These are phyloP conservation scores for Odontothrips loti DNA, from an alignment of 2,888 invertebrate genomes.

Conservation along the genomic window DNA sequence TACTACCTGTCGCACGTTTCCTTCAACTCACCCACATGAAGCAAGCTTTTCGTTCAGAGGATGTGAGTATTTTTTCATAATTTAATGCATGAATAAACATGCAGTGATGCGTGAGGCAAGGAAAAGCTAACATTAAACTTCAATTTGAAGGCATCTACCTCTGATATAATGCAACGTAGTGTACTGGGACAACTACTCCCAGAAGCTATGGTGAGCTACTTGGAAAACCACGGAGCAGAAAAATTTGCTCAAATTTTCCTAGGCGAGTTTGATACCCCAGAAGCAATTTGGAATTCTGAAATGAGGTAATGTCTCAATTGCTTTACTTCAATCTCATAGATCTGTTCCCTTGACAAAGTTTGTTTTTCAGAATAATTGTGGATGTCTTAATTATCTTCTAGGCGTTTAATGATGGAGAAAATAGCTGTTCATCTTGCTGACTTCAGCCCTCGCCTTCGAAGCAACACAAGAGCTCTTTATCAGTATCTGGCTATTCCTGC, in stretches of 20 bases:
- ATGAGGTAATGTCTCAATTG: conserved; percentile 64
- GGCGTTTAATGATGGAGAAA: conserved; percentile 92
- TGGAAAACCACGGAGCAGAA: conserved; percentile 97
- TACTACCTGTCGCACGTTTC: conserved; percentile 91
- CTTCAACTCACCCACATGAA: conserved; percentile 91
- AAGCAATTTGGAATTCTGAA: conserved; percentile 97
- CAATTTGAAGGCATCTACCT: conserved; percentile 47
- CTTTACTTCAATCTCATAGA: conserved; percentile 15
- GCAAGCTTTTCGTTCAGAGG: conserved; percentile 90
- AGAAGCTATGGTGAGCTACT: conserved; percentile 98
- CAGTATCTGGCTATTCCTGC: conserved; percentile 93
- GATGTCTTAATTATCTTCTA: conserved; percentile 40
- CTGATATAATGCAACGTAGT: conserved; percentile 87
- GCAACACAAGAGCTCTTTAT: conserved; percentile 91
- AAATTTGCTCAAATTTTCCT: conserved; percentile 97
- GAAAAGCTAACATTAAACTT: conserved; percentile 26
- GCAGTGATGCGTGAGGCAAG: too few relatives aligned
- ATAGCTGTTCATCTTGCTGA: conserved; percentile 96
- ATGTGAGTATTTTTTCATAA: conserved; percentile 55
- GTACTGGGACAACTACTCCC: conserved; percentile 91
- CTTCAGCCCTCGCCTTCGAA: conserved; percentile 89
- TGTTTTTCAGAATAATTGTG: too few relatives aligned
- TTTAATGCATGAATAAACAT: conserved; percentile 26
- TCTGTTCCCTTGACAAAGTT: too few relatives aligned
- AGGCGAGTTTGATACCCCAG: conserved; percentile 97